These are phyloP conservation scores for Peucedramus taeniatus DNA, from an alignment of 2,113 vertebrate species.

Conservation along the genomic window DNA sequence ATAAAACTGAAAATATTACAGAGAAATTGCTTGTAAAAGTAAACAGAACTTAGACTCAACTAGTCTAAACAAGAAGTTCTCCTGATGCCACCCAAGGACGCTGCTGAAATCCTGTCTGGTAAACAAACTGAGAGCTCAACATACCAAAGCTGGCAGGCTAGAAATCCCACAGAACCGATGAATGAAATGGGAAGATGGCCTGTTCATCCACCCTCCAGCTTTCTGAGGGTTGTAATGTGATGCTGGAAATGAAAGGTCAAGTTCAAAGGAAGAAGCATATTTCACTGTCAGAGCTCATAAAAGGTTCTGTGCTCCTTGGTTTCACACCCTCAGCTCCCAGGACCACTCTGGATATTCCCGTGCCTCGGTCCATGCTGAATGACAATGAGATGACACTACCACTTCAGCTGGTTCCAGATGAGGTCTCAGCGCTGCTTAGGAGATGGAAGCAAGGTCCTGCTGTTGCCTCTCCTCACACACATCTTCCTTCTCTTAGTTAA, in stretches of 20 bases:
- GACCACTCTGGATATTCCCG: neutral
- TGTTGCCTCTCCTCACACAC: neutral
- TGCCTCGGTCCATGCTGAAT: neutral
- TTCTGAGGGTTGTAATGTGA: neutral
- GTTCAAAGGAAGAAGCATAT: neutral
- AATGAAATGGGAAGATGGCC: neutral
- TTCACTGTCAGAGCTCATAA: neutral
- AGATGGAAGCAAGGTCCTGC: neutral
- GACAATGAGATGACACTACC: neutral
- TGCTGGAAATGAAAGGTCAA: neutral
- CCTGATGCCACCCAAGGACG: slow-evolving; percentile 24
- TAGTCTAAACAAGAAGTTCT: slow-evolving; percentile 51
- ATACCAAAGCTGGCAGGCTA: neutral
- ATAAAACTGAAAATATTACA: neutral
- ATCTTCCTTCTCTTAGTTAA: neutral
- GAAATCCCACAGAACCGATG: neutral
- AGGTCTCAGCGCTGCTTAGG: neutral
- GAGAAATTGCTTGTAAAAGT: neutral
- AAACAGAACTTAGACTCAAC: neutral
- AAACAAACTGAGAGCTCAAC: neutral
- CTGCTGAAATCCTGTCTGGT: slow-evolving; percentile 27
- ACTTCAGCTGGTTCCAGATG: neutral
- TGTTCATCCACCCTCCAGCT: neutral
- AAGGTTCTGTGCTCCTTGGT: neutral
- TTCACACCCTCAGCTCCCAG: neutral